Evolutionary conservation across 2,888 invertebrate genomes (phyloP).

Genomic region (Lepetodrilus schrolli): DNA sequence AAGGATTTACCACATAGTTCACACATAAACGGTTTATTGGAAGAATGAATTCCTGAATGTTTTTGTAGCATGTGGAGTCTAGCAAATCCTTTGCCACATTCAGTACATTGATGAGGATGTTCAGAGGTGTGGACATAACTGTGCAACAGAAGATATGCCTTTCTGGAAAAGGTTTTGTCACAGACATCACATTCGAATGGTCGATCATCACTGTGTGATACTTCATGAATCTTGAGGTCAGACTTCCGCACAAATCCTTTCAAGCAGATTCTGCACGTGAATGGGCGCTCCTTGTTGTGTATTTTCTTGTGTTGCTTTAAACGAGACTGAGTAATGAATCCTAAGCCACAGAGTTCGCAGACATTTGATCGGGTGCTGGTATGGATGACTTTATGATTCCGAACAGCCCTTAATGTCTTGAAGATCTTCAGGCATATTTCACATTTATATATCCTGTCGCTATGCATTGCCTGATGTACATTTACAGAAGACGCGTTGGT

Average conservation of each 20-base stretch:
- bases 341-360: neutral
- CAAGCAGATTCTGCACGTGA: constrained; percentile 28
- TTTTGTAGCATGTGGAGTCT: neutral
- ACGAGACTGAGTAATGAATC: neutral
- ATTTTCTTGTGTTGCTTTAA: neutral
- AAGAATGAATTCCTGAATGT: constrained; percentile 28
- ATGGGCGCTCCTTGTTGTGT: neutral
- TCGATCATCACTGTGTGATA: neutral
- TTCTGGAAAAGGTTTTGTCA: neutral
- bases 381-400: neutral
- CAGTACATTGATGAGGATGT: neutral
- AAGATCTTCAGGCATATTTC: neutral
- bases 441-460: neutral
- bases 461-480: neutral
- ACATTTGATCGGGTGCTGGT: neutral
- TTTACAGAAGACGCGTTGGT: neutral
- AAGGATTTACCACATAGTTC: constrained; percentile 36
- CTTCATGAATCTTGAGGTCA: neutral
- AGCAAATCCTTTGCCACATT: neutral
- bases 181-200: neutral
- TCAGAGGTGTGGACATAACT: neutral
- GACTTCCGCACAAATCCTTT: neutral
- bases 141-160: neutral
- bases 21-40: constrained; percentile 29
- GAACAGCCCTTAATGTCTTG: neutral